Conservation (phyloP, 2,888 invertebrate species). For the Muscina levida region DNA sequence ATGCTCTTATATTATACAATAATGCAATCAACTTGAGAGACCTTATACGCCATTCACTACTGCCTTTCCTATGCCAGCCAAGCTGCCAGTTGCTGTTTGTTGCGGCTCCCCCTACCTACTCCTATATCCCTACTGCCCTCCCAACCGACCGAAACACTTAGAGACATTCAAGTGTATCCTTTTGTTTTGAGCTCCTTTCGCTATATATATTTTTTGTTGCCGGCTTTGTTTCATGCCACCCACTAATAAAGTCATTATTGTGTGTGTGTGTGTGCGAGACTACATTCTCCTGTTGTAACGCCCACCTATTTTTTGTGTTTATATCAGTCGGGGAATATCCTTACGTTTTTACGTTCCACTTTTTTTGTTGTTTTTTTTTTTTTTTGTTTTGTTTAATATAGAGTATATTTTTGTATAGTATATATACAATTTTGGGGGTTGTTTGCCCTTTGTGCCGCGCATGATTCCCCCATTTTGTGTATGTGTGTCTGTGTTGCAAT, state of each 20-base stretch:
- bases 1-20: constrained; percentile 61
- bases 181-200: background rate
- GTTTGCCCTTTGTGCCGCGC: constrained; percentile 63
- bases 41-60: constrained; percentile 17
- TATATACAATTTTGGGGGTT: constrained; percentile 55
- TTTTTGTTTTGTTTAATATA: constrained; percentile 24
- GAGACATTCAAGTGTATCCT: constrained; percentile 28
- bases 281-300: constrained; percentile 69
- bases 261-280: constrained; percentile 4
- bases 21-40: constrained; percentile 65
- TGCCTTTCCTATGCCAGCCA: background rate
- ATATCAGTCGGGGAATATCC: constrained; percentile 23
- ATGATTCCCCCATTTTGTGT: constrained; percentile 57
- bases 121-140: background rate
- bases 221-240: background rate
- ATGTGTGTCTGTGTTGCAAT: constrained; percentile 28
- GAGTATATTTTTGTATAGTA: background rate
- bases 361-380: constrained; percentile 9
- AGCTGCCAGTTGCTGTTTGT: background rate
- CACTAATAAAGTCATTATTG: constrained; percentile 58
- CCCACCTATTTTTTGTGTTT: constrained; percentile 75
- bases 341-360: no score
- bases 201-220: background rate
- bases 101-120: constrained; percentile 2
- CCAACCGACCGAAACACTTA: constrained; percentile 12